These are phyloP conservation scores for Lasioglossum figueresi DNA, from an alignment of 2,888 invertebrate species.

Conservation along the genomic window DNA sequence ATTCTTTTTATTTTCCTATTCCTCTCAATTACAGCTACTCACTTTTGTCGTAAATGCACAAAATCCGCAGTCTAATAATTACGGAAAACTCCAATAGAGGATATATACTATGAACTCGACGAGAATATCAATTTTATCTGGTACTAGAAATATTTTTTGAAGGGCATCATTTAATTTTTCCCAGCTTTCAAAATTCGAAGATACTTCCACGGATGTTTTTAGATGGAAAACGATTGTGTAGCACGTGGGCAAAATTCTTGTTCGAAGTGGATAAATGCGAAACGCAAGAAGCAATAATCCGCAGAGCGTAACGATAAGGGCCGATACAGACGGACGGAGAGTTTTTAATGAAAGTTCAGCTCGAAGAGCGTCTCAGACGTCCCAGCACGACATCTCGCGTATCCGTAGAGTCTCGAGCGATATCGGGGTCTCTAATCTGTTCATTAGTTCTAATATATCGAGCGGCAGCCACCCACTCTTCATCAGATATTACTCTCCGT, in stretches of 20 bases:
- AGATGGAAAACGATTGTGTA: background rate
- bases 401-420: constrained; percentile 35
- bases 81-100: too few species aligned
- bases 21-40: too few species aligned
- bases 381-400: constrained; percentile 17
- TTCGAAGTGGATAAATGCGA: background rate
- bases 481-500: constrained; percentile 66
- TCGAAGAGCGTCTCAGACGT: background rate
- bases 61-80: too few species aligned
- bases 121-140: too few species aligned
- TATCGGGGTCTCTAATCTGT: constrained; percentile 77
- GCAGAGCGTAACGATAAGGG: background rate
- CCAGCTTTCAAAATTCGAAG: too few species aligned
- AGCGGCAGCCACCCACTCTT: constrained; percentile 75
- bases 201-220: too few species aligned
- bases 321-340: background rate
- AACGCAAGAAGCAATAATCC: background rate
- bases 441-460: constrained; percentile 81
- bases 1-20: too few species aligned
- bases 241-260: too few species aligned
- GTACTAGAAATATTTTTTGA: too few species aligned
- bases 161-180: too few species aligned
- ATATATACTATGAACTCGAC: too few species aligned
- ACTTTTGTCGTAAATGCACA: too few species aligned
- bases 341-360: background rate